Evolutionary conservation across 2,113 vertebrate genomes (phyloP), one percentile per base, ranked within the genome.

Genomic region (Lycaon pictus): DNA sequence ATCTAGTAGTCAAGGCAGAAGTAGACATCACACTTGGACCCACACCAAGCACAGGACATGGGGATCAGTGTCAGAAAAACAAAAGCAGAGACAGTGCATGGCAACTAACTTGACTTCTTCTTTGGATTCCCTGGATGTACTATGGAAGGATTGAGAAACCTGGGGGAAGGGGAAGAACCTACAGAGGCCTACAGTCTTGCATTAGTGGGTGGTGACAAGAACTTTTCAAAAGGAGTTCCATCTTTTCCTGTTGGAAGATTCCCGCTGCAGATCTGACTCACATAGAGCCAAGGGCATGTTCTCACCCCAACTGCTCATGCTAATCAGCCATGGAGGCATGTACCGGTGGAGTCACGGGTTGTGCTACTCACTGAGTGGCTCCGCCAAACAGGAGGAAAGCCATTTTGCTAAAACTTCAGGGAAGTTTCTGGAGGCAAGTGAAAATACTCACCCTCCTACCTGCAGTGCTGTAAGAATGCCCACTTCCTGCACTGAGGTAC

Each of bases 261-360:
- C 35, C 72, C 29, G 1, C 3, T 13, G 7, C 11, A 12, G 65
- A 48, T 76, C 3, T 2, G 35, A 60, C 23, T 82, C 63, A 23
- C 53, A 62, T 35, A 93, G 95, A 95, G 32, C 27, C 56, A 43
- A 67, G 71, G 67, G 37, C 13, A 69, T 29, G 12, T 48, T 95
- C 60, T 94, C 51, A 83, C 17, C 43, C 55, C 29, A 20, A 0
- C 23, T 20, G 27, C 23, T 55, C 37, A 72, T 23, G 3, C 35
- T 32, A 1, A 58, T 29, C n/a, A 15, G 60, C 16, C 23, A 0
- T 22, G 2, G 74, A 88, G 29, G 23, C 71, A 25, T 22, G 1
- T 7, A 25, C 0, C 7, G 4, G n/a, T 32, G 25, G 43, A 43
- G 1, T 48, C 20, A 1, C 12, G 29, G 79, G 15, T 15, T 29